A percentile compares a stretch with the other conserved stretches of the same genome.
These are phyloP conservation scores for Salticus scenicus DNA, from an alignment of 2,888 invertebrate genomes.

Conservation along the genomic window DNA sequence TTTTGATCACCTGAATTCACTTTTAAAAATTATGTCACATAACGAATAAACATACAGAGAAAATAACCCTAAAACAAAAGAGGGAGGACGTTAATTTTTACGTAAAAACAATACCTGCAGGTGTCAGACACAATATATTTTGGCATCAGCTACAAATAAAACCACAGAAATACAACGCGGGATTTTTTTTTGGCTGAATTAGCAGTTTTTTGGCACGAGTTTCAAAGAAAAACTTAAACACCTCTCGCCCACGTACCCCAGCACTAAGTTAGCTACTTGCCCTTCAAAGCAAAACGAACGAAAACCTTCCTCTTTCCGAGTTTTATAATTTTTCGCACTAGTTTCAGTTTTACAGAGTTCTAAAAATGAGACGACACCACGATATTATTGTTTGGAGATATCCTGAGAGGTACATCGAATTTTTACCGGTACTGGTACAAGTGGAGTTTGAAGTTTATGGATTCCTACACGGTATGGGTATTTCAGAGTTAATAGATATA, in stretches of 20 bases:
- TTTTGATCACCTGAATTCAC: too few species aligned
- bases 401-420: slow-evolving; percentile 9
- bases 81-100: too few species aligned
- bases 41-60: too few species aligned
- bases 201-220: not conserved
- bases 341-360: not conserved
- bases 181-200: not conserved
- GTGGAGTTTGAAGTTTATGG: slow-evolving; percentile 64
- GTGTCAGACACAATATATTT: not conserved
- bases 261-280: not conserved
- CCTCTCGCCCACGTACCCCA: not conserved
- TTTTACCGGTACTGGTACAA: slow-evolving; percentile 39
- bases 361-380: slow-evolving; percentile 32
- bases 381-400: slow-evolving; percentile 62
- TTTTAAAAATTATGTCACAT: too few species aligned
- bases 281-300: slow-evolving; percentile 6
- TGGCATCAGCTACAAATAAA: not conserved
- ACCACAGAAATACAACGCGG: not conserved
- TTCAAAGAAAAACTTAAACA: not conserved
- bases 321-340: not conserved
- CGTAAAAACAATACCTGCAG: too few species aligned
- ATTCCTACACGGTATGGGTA: slow-evolving; percentile 42
- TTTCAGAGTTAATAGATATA: too few species aligned
- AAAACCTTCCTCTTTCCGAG: not conserved
- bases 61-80: too few species aligned